These are phyloP conservation scores for Ochropacha duplaris DNA, from an alignment of 2,888 invertebrate genomes.

Conservation along the genomic window DNA sequence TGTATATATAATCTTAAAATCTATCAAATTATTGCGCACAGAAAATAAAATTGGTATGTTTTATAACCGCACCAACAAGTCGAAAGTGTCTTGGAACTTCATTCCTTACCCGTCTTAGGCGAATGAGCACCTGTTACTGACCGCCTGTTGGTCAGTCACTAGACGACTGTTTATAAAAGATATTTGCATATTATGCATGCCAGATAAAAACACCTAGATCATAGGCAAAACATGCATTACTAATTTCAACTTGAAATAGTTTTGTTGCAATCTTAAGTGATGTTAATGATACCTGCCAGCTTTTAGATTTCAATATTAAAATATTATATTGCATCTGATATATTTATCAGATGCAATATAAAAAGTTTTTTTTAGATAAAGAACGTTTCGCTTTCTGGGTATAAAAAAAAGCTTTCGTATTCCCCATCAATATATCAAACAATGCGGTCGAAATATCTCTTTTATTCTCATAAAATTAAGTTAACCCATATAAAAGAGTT, in stretches of 20 bases:
- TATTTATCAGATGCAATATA: too few species aligned
- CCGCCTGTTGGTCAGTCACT: constrained; percentile 36
- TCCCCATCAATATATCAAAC: constrained; percentile 63
- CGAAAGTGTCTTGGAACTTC: constrained; percentile 32
- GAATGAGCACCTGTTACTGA: constrained; percentile 47
- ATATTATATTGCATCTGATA: constrained; percentile 15
- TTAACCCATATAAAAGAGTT: constrained; percentile 79
- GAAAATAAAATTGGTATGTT: constrained; percentile 17
- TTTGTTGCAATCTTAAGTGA: constrained; percentile 34
- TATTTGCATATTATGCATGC: constrained; percentile 65
- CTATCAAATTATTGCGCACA: constrained; percentile 11
- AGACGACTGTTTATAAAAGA: constrained; percentile 47
- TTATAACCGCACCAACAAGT: constrained; percentile 25
- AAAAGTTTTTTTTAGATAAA: constrained; percentile 9
- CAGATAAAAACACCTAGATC: constrained; percentile 58
- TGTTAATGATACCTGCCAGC: constrained; percentile 30
- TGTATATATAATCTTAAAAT: neutral
- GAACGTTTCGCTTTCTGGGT: constrained; percentile 24
- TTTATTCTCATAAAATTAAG: constrained; percentile 78
- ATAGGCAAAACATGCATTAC: constrained; percentile 57
- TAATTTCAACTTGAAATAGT: constrained; percentile 45
- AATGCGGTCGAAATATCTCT: constrained; percentile 59
- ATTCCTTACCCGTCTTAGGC: constrained; percentile 34
- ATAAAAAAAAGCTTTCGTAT: constrained; percentile 39
- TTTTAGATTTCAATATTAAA: neutral